These are phyloP conservation scores for Tenthredo mesomela DNA, from an alignment of 2,888 invertebrate genomes.

Conservation along the genomic window DNA sequence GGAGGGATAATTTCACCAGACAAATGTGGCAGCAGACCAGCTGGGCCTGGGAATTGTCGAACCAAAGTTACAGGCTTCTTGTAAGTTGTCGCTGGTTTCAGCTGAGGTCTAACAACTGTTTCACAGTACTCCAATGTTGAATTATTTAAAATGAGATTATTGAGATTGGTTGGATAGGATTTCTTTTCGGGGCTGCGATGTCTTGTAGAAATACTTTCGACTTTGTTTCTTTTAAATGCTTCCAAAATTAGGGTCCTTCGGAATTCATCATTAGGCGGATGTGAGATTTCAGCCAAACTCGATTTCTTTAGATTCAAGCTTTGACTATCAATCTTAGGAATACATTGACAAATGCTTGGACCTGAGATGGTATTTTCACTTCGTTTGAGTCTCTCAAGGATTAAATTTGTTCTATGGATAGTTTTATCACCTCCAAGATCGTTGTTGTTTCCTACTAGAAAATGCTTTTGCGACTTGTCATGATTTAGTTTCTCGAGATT, in stretches of 20 bases:
- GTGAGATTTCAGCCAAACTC: not conserved
- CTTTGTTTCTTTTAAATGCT: constrained; percentile 53
- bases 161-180: constrained; percentile 21
- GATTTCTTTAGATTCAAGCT: not conserved
- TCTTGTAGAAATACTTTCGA: not conserved
- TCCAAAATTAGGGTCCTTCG: constrained; percentile 53
- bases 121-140: constrained; percentile 48
- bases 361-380: constrained; percentile 31
- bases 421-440: constrained; percentile 51
- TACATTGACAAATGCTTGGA: not conserved
- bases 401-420: constrained; percentile 58
- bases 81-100: constrained; percentile 22
- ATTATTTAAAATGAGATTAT: constrained; percentile 49
- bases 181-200: not conserved
- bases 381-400: constrained; percentile 60
- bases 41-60: constrained; percentile 79
- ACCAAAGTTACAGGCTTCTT: constrained; percentile 61
- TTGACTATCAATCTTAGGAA: not conserved
- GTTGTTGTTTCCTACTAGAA: constrained; percentile 30
- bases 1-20: constrained; percentile 54
- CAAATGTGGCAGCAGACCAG: constrained; percentile 76
- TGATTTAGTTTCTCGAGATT: constrained; percentile 42
- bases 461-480: constrained; percentile 48
- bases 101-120: not conserved
- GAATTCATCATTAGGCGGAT: not conserved